Conservation (phyloP, 64 coral and sea anemone species). For the Catalaphyllia jardinei region DNA sequence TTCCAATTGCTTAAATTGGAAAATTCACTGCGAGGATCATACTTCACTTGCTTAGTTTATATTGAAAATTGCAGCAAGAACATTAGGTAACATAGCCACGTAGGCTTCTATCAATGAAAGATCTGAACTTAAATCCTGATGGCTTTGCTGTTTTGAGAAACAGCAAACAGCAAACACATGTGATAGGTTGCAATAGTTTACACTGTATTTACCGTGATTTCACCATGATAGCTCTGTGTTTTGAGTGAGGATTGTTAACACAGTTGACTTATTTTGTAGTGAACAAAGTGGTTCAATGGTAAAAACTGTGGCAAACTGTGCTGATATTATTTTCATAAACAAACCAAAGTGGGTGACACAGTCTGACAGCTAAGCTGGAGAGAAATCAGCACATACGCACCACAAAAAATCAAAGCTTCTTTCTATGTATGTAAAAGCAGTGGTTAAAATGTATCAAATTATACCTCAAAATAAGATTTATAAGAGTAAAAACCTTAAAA, state of each 20-base stretch:
- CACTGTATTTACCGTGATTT: conserved; percentile 59
- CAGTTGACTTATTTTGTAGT: conserved; percentile 44
- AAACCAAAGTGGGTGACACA: neutral
- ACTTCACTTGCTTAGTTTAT: neutral
- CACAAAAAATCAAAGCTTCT: no score
- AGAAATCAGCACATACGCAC: no score
- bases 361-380: no score
- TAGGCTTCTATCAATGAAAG: conserved; percentile 5
- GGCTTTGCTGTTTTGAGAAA: conserved; percentile 24
- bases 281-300: conserved; percentile 62
- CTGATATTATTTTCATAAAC: conserved; percentile 34
- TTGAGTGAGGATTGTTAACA: conserved; percentile 50
- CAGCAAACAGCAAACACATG: neutral
- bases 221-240: conserved; percentile 59
- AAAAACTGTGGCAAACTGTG: conserved; percentile 51
- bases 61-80: neutral
- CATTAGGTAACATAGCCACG: neutral
- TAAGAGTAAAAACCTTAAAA: no score
- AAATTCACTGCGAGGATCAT: no score
- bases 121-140: neutral
- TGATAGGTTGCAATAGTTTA: conserved; percentile 24
- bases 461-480: no score
- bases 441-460: no score
- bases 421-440: no score
- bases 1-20: no score